phyloP scores from a whole-genome alignment of 92 coral and sea anemone species.

The Heliopora coerulea region DNA sequence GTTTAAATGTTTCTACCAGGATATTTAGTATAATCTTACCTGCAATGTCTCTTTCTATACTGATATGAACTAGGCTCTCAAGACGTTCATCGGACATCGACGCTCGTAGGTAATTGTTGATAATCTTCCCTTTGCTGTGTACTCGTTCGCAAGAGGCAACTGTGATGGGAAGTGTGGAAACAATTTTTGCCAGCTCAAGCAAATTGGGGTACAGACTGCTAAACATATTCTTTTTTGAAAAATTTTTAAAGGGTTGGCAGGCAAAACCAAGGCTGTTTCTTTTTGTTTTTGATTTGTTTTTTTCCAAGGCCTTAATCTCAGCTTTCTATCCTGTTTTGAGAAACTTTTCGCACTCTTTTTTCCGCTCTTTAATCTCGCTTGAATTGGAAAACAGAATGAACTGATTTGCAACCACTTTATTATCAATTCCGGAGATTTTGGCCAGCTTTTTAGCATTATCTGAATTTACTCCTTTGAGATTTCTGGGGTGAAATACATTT shows the following conservation, averaged over 20 bases:
- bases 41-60: too few relatives aligned
- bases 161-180: slow-evolving; percentile 16
- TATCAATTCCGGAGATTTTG: slow-evolving; percentile 18
- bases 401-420: slow-evolving; percentile 26
- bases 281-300: neutral
- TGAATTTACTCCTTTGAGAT: slow-evolving; percentile 31
- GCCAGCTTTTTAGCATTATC: slow-evolving; percentile 26
- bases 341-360: slow-evolving; percentile 21
- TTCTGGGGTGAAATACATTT: slow-evolving; percentile 34
- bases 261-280: slow-evolving; percentile 27
- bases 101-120: slow-evolving; percentile 33
- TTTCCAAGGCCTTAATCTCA: slow-evolving; percentile 11
- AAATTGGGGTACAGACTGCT: slow-evolving; percentile 10
- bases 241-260: slow-evolving; percentile 32
- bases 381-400: slow-evolving; percentile 35
- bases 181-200: slow-evolving; percentile 3
- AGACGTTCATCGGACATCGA: too few relatives aligned
- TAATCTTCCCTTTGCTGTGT: slow-evolving; percentile 41
- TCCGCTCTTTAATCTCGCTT: slow-evolving; percentile 4
- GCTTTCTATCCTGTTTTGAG: slow-evolving; percentile 17
- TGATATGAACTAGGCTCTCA: too few relatives aligned
- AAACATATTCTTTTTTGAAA: slow-evolving; percentile 10
- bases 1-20: neutral
- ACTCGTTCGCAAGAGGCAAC: too few relatives aligned
- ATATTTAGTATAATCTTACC: slow-evolving; percentile 9